These are phyloP conservation scores for Caenorhabditis doughertyi DNA, from an alignment of 2,888 invertebrate species.

Conservation along the genomic window DNA sequence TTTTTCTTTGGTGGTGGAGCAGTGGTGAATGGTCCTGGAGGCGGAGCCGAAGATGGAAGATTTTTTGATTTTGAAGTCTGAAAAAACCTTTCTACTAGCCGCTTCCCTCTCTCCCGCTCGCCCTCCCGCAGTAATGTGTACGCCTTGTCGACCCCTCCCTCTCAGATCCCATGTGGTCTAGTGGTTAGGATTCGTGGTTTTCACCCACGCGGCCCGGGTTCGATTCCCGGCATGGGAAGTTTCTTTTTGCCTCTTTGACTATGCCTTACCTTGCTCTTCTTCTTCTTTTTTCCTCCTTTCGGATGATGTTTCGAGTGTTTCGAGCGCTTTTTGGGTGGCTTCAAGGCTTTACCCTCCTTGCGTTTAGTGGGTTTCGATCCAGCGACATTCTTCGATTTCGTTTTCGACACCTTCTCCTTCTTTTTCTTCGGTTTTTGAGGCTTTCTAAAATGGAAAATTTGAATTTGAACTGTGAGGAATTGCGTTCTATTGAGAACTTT, in stretches of 20 bases:
- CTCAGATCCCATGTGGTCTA: slow-evolving; percentile 81
- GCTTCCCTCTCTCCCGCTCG: not conserved
- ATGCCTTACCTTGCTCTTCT: slow-evolving; percentile 21
- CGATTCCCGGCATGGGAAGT: slow-evolving; percentile 81
- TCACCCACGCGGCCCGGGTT: slow-evolving; percentile 81
- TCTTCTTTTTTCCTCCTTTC: slow-evolving; percentile 16
- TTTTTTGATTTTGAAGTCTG: not conserved
- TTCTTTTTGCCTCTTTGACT: no score
- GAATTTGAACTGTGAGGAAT: not conserved
- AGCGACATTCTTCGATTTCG: not conserved
- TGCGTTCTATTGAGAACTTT: not conserved
- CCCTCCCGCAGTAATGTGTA: no score
- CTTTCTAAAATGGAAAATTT: slow-evolving; percentile 20
- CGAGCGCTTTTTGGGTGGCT: no score
- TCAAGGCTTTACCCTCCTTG: no score
- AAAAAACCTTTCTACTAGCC: not conserved
- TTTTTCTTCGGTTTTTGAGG: slow-evolving; percentile 10
- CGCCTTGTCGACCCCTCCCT: no score
- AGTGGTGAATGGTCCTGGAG: not conserved
- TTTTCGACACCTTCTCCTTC: not conserved
- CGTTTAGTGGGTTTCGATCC: no score
- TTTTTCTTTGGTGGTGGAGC: not conserved
- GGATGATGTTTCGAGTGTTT: not conserved
- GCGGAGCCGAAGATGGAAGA: not conserved
- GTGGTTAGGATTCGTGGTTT: slow-evolving; percentile 81